phyloP scores from a whole-genome alignment of 1,140 invertebrate species.

The Venturia canescens region DNA sequence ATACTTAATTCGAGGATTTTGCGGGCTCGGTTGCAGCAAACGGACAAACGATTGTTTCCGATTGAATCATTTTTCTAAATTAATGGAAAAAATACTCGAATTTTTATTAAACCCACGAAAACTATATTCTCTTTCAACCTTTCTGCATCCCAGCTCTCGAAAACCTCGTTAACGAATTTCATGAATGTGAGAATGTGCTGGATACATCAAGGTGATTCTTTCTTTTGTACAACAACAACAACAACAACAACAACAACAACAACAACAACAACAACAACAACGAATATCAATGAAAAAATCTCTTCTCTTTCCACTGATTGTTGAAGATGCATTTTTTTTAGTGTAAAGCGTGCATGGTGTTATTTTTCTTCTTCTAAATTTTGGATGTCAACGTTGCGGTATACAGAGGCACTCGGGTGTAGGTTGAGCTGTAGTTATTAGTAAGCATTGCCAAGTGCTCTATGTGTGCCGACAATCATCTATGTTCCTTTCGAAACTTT shows the following conservation, averaged over 20 bases:
- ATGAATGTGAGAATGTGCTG: conserved; percentile 57
- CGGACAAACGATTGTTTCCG: background rate
- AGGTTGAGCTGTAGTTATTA: conserved; percentile 62
- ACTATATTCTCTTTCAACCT: no score
- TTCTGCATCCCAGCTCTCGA: conserved; percentile 45
- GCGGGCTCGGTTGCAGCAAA: background rate
- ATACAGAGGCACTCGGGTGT: conserved; percentile 56
- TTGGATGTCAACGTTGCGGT: conserved; percentile 48
- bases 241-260: conserved; percentile 22
- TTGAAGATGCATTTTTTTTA: conserved; percentile 61
- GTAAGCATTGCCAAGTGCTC: conserved; percentile 78
- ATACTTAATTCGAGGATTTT: conserved; percentile 16
- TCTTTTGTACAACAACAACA: conserved; percentile 32
- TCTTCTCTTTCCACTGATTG: conserved; percentile 65
- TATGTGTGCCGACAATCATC: conserved; percentile 78
- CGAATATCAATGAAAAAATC: conserved; percentile 48
- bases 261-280: conserved; percentile 11
- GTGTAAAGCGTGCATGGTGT: conserved; percentile 71
- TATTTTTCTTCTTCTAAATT: conserved; percentile 39
- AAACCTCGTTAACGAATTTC: conserved; percentile 44
- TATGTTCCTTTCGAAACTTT: conserved; percentile 73
- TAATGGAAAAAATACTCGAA: background rate
- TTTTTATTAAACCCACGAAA: no score
- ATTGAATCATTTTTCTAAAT: background rate
- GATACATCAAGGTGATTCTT: conserved; percentile 54